Percentiles rank a stretch among this genome's conserved stretches.
Evolutionary conservation across 23 tunicate species (phyloP).

Genomic region (Trididemnum clinides): DNA sequence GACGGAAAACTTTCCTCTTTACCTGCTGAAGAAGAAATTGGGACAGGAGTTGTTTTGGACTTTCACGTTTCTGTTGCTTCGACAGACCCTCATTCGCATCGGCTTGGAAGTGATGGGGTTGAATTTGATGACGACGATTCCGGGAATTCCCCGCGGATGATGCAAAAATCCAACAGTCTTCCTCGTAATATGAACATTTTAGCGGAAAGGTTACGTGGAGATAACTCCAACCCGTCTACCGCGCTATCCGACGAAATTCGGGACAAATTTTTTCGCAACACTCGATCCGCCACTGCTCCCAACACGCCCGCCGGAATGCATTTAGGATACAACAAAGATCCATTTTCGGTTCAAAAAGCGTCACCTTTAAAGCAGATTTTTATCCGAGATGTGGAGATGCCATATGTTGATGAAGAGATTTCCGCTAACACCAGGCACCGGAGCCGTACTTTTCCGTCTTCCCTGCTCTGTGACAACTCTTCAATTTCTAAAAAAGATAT

Average conservation of each 20-base stretch:
- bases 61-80: slow-evolving; percentile 52
- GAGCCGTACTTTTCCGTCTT: background rate
- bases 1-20: too few relatives aligned
- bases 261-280: background rate
- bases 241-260: background rate
- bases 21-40: background rate
- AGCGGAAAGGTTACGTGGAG: background rate
- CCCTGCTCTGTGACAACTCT: background rate
- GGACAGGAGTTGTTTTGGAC: slow-evolving; percentile 75
- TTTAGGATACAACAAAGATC: background rate
- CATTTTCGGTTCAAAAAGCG: background rate
- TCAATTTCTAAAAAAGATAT: background rate
- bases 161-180: slow-evolving; percentile 58
- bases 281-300: slow-evolving; percentile 58
- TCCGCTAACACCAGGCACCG: background rate
- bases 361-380: background rate
- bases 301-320: slow-evolving; percentile 48
- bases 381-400: slow-evolving; percentile 54
- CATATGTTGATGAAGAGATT: slow-evolving; percentile 29
- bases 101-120: slow-evolving; percentile 94
- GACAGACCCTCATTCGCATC: slow-evolving; percentile 46
- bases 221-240: background rate
- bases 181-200: slow-evolving; percentile 23
- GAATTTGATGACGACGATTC: slow-evolving; percentile 58
- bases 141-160: background rate